phyloP scores from a whole-genome alignment of 2,113 vertebrate genomes.

The Oreochromis aureus region DNA sequence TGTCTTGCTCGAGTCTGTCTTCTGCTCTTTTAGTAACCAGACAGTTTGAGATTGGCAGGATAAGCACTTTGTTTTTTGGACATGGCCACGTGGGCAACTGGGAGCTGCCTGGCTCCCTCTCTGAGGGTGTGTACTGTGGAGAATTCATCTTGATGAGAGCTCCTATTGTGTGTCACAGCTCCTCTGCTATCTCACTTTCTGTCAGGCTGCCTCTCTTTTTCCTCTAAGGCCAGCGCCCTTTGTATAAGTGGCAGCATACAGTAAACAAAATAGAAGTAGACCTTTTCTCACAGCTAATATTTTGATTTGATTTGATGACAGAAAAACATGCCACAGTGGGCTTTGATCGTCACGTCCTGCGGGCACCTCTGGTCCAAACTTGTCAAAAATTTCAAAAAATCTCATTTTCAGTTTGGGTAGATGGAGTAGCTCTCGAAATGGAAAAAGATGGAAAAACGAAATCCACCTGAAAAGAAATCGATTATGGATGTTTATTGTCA shows the following conservation, averaged over 20 bases:
- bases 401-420: neutral
- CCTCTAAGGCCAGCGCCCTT: neutral
- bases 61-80: slow-evolving; percentile 31
- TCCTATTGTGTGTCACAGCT: slow-evolving; percentile 34
- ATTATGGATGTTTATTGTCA: neutral
- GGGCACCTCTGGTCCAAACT: neutral
- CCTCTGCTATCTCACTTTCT: slow-evolving; percentile 1
- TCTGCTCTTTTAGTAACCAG: neutral
- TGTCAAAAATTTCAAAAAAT: neutral
- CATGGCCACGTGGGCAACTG: neutral
- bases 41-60: slow-evolving; percentile 15
- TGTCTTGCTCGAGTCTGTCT: neutral
- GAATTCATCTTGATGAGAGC: slow-evolving; percentile 40
- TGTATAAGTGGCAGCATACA: neutral
- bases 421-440: neutral
- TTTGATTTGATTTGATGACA: neutral
- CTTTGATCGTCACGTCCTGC: neutral
- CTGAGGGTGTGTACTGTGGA: slow-evolving; percentile 17
- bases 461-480: neutral
- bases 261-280: neutral
- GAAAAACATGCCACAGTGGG: neutral
- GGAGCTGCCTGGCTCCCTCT: slow-evolving; percentile 19
- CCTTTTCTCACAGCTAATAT: neutral
- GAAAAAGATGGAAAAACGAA: neutral
- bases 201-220: neutral